Base-by-base conservation (phyloP, 1,140 invertebrate species). In the Drosophila malerkotliana region DNA sequence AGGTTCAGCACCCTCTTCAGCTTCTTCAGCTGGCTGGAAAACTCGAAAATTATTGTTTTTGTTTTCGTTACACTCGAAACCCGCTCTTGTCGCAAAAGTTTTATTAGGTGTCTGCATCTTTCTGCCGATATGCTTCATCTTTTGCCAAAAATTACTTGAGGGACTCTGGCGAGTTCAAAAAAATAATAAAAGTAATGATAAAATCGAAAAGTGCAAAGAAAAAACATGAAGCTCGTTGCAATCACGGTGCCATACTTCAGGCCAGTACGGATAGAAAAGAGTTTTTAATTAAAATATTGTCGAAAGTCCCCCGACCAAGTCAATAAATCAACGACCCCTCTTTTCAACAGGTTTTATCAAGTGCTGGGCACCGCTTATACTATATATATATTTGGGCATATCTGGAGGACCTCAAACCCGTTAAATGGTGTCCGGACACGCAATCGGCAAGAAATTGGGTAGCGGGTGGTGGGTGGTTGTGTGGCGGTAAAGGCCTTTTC, bases 81-180 rank as follows among this genome's bases (percentile, higher is more conserved):
- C 71, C 45, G 73, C 79, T 51, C 79, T 88, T 88, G 76, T 83
- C 79, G 83, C 62, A 88, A 87, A 87, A 88, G 79, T 88, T 88
- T 88, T 89, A 88, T 88, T 88, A 88, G 83, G 84, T 88, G 83
- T 88, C 84, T 88, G 83, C 83, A 88, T 77, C 73, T 75, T 77
- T 62, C 60, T 71, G 83, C 78, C 82, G 76, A 87, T 88, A 83
- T 88, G 47, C 72, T 75, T 72, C 72, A 68, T 59, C 81, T 56
- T 49, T 75, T 51, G 49, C 56, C 61, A 71, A 81, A 87, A 83
- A 87, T 87, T 87, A 87, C 82, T 79, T 87, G 51, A 68, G 83
- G 83, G 76, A 88, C 56, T 66, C 32, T 37, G 34, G 49, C 44
- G 64, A 34, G 32, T 56, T 44, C 61, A 30, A 67, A 32, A 76